Evolutionary conservation across 2,888 invertebrate genomes (phyloP), one percentile per base, ranked within the genome.

Genomic region (Ectropis crepuscularia): DNA sequence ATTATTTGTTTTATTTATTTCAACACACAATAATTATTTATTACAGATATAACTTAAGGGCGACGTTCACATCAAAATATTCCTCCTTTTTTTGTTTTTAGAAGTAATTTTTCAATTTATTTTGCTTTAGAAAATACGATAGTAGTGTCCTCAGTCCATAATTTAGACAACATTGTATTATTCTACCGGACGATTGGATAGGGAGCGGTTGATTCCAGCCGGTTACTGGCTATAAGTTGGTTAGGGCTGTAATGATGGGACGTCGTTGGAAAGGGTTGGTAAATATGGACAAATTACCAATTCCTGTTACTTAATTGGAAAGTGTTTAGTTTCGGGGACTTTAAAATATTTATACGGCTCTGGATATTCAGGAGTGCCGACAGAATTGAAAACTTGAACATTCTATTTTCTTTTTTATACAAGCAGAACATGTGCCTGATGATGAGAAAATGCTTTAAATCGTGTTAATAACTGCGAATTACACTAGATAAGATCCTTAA

Each of bases 171-270:
- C 6, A 28, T 16, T 0, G 51, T 51, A 0, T 8, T 0, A 12
- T 0, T 51, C 28, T 41, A 41, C 46, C n/a, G 9, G 8, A 51
- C 37, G 58, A 51, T 59, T 59, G 58, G 51, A 46, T 51, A 36
- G 43, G 51, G 51, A 46, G 11, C n/a, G 47, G 47, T 10, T 47
- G 47, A 53, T 48, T 53, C 12, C 41, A 37, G 10, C 7, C 43
- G 36, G 42, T 36, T 42, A 53, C 8, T 42, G 53, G 36, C 53
- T 53, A 28, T 53, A 53, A 53, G 36, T 43, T 45, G 37, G 53
- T 53, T 53, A 53, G 43, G 39, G 53, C 9, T 6, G 53, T 53
- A 53, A 53, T 53, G 53, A 53, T 43, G 53, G 53, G 53, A 53
- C 43, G 28, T 36, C 53, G 43, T 36, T 42, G 53, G 50, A 16